Conservation (phyloP, 2,797 vertebrate species). For the Ispidina lecontei region DNA sequence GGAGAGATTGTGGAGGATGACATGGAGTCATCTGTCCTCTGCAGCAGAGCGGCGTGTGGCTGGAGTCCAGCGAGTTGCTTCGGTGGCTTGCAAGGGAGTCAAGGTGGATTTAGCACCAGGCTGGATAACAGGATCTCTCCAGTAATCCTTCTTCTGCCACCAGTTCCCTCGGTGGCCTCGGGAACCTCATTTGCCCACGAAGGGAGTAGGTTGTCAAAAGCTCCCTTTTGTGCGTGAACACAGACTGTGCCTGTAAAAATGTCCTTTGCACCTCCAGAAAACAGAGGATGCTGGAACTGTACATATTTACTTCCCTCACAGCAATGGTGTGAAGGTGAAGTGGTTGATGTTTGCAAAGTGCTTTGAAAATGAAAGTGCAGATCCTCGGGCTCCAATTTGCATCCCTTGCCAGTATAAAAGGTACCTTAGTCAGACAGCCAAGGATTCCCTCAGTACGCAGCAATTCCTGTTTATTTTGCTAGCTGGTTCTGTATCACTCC, state of each 20-base stretch:
- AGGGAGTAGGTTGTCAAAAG: constrained; percentile 20
- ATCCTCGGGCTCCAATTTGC: constrained; percentile 69
- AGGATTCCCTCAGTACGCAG: constrained; percentile 56
- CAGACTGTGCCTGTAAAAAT: background rate
- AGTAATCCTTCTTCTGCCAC: background rate
- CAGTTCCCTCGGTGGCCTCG: background rate
- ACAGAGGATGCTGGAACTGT: constrained; percentile 27
- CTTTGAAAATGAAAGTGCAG: constrained; percentile 70
- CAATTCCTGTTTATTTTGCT: constrained; percentile 58
- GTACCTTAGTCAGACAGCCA: constrained; percentile 57
- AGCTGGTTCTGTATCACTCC: constrained; percentile 41
- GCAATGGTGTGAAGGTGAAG: constrained; percentile 62
- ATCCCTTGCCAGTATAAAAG: constrained; percentile 61
- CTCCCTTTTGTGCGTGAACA: constrained; percentile 2
- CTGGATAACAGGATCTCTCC: background rate
- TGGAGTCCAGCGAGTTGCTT: background rate
- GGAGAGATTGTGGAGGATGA: constrained; percentile 25
- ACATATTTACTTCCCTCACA: constrained; percentile 60
- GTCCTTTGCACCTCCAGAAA: constrained; percentile 44
- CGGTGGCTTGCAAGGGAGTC: background rate
- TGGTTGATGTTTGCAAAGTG: constrained; percentile 65
- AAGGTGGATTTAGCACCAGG: background rate
- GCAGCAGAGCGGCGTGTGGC: background rate
- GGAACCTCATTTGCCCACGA: background rate
- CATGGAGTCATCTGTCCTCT: constrained; percentile 24